Evolutionary conservation across 1,140 invertebrate species (phyloP).

Genomic region (Euura lappo): DNA sequence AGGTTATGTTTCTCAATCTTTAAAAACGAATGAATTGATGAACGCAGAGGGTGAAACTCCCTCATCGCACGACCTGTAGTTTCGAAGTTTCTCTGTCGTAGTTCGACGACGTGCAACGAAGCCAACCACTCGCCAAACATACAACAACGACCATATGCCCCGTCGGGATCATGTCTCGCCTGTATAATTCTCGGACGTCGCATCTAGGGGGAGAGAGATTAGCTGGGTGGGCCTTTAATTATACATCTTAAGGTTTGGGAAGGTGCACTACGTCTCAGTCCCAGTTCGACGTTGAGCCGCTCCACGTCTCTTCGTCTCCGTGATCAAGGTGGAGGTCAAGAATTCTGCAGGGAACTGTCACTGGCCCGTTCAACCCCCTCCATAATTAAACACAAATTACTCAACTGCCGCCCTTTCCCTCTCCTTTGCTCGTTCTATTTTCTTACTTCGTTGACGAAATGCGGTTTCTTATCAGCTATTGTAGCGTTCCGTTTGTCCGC

Average conservation of each 20-base stretch:
- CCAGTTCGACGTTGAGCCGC: neutral
- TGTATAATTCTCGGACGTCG: constrained; percentile 2
- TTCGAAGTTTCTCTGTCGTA: too few species aligned
- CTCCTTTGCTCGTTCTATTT: neutral
- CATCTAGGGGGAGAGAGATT: neutral
- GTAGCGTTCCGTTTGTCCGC: too few species aligned
- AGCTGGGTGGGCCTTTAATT: neutral
- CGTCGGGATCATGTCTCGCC: neutral
- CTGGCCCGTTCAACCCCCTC: neutral
- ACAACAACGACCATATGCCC: too few species aligned
- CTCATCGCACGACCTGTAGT: too few species aligned
- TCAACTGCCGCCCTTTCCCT: neutral
- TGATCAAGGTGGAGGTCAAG: constrained; percentile 1
- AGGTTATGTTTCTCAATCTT: too few species aligned
- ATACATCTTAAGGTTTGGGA: neutral
- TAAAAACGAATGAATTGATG: too few species aligned
- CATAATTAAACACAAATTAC: constrained; percentile 7
- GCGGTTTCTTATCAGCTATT: too few species aligned
- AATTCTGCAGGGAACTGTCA: neutral
- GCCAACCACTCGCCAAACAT: too few species aligned
- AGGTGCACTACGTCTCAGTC: neutral
- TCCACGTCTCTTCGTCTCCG: neutral
- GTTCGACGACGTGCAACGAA: too few species aligned
- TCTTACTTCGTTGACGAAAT: neutral
- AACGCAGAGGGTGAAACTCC: too few species aligned